phyloP scores from a whole-genome alignment of 2,113 vertebrate species.

The Sander lucioperca region DNA sequence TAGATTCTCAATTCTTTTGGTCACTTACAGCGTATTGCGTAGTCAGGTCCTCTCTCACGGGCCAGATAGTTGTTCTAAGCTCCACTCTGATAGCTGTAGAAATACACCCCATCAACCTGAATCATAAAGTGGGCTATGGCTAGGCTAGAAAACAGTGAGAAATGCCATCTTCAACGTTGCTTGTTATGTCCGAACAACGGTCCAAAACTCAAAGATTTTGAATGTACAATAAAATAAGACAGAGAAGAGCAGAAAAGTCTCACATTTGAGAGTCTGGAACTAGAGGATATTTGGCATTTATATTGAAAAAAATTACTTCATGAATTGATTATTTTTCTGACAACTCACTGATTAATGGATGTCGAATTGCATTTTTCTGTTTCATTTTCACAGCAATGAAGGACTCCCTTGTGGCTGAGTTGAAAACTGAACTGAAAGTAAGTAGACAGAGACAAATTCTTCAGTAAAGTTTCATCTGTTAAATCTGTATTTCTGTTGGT shows the following conservation, averaged over 20 bases:
- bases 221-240: background rate
- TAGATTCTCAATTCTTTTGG: background rate
- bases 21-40: background rate
- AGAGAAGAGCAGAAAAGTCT: background rate
- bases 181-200: background rate
- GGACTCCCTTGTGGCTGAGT: slow-evolving; percentile 77
- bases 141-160: background rate
- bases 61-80: background rate
- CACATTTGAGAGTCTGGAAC: background rate
- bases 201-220: background rate
- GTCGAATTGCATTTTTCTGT: background rate
- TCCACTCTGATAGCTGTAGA: background rate
- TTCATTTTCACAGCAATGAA: slow-evolving; percentile 78
- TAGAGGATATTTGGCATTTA: background rate
- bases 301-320: no score
- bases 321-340: no score
- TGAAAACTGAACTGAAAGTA: slow-evolving; percentile 84
- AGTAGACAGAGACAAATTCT: background rate
- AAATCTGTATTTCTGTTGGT: background rate
- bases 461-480: no score
- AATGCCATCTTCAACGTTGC: background rate
- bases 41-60: background rate
- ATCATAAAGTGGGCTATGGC: background rate
- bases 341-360: no score
- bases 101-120: background rate